These are phyloP conservation scores for Neotoma lepida DNA, from an alignment of 2,113 vertebrate species.

Conservation along the genomic window DNA sequence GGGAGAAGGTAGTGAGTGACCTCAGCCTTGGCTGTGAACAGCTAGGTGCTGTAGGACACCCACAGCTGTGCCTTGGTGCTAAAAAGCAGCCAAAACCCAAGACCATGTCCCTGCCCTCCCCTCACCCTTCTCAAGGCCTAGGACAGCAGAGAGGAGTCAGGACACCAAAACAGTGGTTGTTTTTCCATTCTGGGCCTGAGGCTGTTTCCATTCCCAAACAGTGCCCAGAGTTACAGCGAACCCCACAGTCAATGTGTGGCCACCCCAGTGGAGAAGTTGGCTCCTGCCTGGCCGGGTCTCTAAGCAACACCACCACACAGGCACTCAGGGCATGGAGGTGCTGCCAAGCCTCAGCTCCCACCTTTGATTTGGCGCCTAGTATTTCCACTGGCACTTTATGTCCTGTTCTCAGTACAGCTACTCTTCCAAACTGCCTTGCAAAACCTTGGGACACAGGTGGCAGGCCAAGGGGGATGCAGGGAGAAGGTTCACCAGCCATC, in stretches of 20 bases:
- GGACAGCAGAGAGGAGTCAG: constrained; percentile 63
- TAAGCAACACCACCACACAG: constrained; percentile 77
- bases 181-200: constrained; percentile 75
- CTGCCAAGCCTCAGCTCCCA: constrained; percentile 76
- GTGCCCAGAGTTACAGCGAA: constrained; percentile 72
- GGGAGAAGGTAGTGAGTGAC: not conserved
- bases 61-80: not conserved
- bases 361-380: constrained; percentile 33
- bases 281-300: constrained; percentile 70
- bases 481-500: not conserved
- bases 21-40: not conserved
- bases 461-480: not conserved
- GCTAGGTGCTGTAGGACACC: not conserved
- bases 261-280: constrained; percentile 62
- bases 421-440: not conserved
- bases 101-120: not conserved
- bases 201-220: constrained; percentile 78
- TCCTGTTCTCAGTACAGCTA: constrained; percentile 52
- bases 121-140: not conserved
- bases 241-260: constrained; percentile 71
- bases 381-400: constrained; percentile 70
- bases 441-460: not conserved
- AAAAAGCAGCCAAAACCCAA: not conserved
- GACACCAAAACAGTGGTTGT: constrained; percentile 62
- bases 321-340: constrained; percentile 62